These are phyloP conservation scores for Pyrrhura leucotis DNA, from an alignment of 2,797 vertebrate genomes.

Conservation along the genomic window DNA sequence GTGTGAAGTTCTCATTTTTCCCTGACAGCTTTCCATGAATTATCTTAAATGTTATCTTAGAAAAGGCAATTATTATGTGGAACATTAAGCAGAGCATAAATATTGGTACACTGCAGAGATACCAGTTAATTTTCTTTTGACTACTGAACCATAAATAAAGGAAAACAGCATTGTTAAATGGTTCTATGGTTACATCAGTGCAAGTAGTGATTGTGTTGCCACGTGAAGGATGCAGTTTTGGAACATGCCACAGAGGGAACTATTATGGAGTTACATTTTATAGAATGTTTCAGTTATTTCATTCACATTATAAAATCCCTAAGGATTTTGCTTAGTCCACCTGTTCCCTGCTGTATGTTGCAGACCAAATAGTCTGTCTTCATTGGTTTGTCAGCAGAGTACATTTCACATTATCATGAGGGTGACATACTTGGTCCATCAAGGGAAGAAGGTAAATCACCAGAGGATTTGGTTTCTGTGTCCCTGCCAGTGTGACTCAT, in stretches of 20 bases:
- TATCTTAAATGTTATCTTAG: conserved; percentile 39
- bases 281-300: not conserved
- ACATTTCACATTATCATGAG: not conserved
- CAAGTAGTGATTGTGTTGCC: not conserved
- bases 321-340: not conserved
- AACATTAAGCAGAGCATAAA: conserved; percentile 19
- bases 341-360: not conserved
- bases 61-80: conserved; percentile 29
- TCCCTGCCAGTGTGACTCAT: not conserved
- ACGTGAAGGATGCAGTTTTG: not conserved
- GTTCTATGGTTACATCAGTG: not conserved
- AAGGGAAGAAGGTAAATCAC: not conserved
- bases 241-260: not conserved
- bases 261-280: not conserved
- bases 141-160: conserved; percentile 23
- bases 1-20: conserved; percentile 33
- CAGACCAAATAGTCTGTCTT: not conserved
- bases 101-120: conserved; percentile 14
- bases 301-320: not conserved
- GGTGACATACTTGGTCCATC: not conserved
- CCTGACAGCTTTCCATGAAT: conserved; percentile 1
- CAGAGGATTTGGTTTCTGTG: not conserved
- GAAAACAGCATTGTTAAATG: not conserved
- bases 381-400: not conserved
- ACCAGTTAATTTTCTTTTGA: conserved; percentile 34